Percentiles rank a stretch among this genome's conserved stretches.
These are phyloP conservation scores for Mesocentrotus franciscanus DNA, from an alignment of 53 echinoderm and acorn worm species.

Conservation along the genomic window DNA sequence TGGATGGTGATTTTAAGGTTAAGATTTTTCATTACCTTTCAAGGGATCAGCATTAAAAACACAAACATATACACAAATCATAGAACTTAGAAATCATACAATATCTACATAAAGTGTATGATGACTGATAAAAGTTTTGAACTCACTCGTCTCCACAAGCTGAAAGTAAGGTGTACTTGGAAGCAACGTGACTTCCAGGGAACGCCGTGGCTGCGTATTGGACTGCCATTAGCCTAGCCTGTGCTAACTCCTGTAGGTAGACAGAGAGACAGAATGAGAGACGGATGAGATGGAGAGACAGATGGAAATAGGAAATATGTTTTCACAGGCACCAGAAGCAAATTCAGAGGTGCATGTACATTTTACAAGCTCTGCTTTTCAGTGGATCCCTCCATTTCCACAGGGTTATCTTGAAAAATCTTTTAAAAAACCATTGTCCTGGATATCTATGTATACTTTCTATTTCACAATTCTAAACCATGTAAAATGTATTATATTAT, in stretches of 20 bases:
- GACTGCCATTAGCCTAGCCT: slow-evolving; percentile 81
- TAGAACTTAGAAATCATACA: neutral
- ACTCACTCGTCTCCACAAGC: slow-evolving; percentile 87
- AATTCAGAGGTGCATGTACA: neutral
- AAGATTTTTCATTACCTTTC: too few relatives aligned
- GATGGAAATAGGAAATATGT: neutral
- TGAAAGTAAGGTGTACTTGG: slow-evolving; percentile 77
- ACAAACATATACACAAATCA: neutral
- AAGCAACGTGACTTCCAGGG: slow-evolving; percentile 71
- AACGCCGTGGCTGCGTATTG: slow-evolving; percentile 83
- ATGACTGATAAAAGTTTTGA: neutral
- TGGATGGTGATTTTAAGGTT: too few relatives aligned
- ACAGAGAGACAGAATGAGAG: neutral
- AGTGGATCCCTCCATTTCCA: too few relatives aligned
- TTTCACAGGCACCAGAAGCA: neutral
- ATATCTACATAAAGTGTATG: neutral
- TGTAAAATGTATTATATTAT: too few relatives aligned
- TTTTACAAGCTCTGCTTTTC: too few relatives aligned
- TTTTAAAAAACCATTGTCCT: too few relatives aligned
- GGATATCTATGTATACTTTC: too few relatives aligned
- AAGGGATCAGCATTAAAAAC: too few relatives aligned
- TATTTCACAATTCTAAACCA: too few relatives aligned
- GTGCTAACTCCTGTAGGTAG: slow-evolving; percentile 38
- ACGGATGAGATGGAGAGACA: neutral
- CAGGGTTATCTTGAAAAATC: too few relatives aligned